These are phyloP conservation scores for Climacteris rufus DNA, from an alignment of 2,113 vertebrate species.

Conservation along the genomic window DNA sequence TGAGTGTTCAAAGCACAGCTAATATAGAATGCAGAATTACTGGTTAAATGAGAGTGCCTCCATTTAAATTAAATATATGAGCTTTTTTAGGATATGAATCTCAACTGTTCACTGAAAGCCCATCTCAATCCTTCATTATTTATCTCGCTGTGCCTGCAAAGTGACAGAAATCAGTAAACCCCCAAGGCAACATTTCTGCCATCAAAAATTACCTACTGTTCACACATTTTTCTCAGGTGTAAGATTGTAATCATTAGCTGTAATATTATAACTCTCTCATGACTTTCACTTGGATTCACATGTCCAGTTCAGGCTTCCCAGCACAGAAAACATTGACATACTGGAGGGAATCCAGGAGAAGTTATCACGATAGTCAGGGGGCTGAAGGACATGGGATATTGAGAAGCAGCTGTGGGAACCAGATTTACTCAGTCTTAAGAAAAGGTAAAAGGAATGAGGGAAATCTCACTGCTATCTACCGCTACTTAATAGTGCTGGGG, in stretches of 20 bases:
- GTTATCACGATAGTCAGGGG: not conserved
- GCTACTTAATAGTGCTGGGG: not conserved
- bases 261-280: not conserved
- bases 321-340: not conserved
- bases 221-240: not conserved
- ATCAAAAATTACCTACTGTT: not conserved
- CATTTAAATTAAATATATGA: not conserved
- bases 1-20: not conserved
- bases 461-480: not conserved
- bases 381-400: not conserved
- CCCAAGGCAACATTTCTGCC: not conserved
- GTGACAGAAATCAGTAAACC: not conserved
- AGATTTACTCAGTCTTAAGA: not conserved
- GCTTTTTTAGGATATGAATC: not conserved
- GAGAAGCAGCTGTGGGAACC: not conserved
- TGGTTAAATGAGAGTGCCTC: not conserved
- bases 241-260: not conserved
- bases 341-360: not conserved
- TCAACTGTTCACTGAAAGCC: not conserved
- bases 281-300: not conserved
- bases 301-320: not conserved
- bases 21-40: not conserved
- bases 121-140: not conserved
- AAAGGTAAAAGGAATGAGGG: not conserved
- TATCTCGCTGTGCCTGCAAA: not conserved